Percentiles rank a stretch among this genome's conserved stretches.
Conservation (phyloP, 2,113 vertebrate species). For the Zosterops lateralis region DNA sequence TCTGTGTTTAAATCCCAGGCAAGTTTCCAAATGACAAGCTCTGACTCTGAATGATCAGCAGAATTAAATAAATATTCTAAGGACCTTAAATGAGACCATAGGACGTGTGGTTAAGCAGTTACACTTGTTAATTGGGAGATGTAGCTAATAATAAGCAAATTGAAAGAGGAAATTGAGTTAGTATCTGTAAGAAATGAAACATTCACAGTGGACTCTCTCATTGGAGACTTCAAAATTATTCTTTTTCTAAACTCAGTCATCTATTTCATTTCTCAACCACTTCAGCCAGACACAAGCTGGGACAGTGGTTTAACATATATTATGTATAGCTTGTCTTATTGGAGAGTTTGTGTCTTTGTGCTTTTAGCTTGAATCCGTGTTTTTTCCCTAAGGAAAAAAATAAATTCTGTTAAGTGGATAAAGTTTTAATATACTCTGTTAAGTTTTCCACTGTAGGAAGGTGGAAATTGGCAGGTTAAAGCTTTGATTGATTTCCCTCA, state of each 20-base stretch:
- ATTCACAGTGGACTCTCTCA: background rate
- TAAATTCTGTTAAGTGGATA: background rate
- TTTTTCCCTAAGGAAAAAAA: background rate
- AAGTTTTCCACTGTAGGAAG: background rate
- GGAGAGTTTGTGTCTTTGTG: background rate
- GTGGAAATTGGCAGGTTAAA: background rate
- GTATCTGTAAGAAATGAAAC: background rate
- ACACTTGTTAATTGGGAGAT: background rate
- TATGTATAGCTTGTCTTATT: background rate
- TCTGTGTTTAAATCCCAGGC: background rate
- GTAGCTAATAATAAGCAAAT: conserved; percentile 18
- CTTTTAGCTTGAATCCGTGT: background rate
- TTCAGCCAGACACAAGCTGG: background rate
- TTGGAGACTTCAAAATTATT: background rate
- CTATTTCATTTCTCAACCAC: background rate
- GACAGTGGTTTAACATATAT: background rate
- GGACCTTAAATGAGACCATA: background rate
- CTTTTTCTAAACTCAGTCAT: background rate
- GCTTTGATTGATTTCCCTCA: background rate
- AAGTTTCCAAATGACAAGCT: background rate
- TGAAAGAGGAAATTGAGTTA: conserved; percentile 30
- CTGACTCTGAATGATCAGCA: background rate
- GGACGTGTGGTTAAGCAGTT: background rate
- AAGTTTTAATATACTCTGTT: background rate
- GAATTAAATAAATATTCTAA: background rate